phyloP scores from a whole-genome alignment of 2,888 invertebrate species.

The Latrodectus hesperus region DNA sequence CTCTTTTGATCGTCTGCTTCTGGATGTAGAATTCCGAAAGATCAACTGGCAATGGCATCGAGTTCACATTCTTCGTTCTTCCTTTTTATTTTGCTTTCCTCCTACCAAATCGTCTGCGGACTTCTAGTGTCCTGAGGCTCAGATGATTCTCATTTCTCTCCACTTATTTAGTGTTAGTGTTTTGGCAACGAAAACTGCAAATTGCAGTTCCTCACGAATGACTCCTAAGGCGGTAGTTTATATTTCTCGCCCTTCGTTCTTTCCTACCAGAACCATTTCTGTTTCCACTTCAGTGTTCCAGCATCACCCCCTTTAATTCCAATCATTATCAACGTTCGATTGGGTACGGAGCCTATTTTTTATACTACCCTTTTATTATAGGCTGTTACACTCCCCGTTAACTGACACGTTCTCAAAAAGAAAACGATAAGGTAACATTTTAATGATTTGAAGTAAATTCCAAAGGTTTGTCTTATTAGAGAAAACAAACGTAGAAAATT shows the following conservation, averaged over 20 bases:
- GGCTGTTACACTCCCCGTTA: too few relatives aligned
- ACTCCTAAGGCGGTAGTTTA: conserved; percentile 64
- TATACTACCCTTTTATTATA: too few relatives aligned
- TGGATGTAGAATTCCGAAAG: conserved; percentile 28
- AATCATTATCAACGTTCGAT: conserved; percentile 27
- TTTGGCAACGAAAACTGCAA: conserved; percentile 65
- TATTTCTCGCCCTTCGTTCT: conserved; percentile 39
- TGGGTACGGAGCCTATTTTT: too few relatives aligned
- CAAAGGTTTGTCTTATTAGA: too few relatives aligned
- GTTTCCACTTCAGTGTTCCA: conserved; percentile 27
- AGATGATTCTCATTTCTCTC: conserved; percentile 20
- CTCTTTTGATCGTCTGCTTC: conserved; percentile 16
- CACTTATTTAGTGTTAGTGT: conserved; percentile 66
- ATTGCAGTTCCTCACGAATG: conserved; percentile 57
- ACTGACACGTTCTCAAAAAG: too few relatives aligned
- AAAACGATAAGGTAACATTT: too few relatives aligned
- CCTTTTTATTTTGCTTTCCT: too few relatives aligned
- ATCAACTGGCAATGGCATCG: conserved; percentile 31
- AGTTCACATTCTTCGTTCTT: conserved; percentile 59
- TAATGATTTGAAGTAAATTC: too few relatives aligned
- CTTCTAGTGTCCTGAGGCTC: conserved; percentile 46
- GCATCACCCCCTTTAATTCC: conserved; percentile 54
- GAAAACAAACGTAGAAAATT: too few relatives aligned
- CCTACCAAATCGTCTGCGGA: conserved; percentile 2
- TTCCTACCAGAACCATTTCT: conserved; percentile 52